Base-by-base conservation (phyloP, 2,113 vertebrate species). In the Leptobrachium ailaonicum region DNA sequence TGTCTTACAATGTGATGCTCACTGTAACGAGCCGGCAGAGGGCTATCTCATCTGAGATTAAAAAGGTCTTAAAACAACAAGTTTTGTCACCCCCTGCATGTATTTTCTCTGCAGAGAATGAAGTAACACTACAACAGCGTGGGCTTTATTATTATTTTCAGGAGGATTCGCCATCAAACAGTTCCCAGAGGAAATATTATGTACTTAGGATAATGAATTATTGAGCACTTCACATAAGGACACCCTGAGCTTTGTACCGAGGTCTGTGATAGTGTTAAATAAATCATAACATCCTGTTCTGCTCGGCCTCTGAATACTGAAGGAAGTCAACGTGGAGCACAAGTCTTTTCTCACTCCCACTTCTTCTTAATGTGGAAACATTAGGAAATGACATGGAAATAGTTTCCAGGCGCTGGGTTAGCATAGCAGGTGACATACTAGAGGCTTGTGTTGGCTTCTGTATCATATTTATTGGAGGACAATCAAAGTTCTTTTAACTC, bases 361-460 rank as follows among this genome's bases (percentile, higher is more conserved):
- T 91, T 95, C 95, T 97, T 96, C 94, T 88, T 88, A 86, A 87
- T 83, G 90, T 90, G 92, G 89, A 92, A 94, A 94, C 90, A 92
- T 88, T 92, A 94, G 95, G 95, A 96, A 96, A 94, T 90, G 88
- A 90, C 84, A 84, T 85, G 90, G 92, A 89, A 90, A 85, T 89
- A 83, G 85, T 93, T 94, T 96, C 94, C 95, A 94, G 95, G 95
- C 95, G 95, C 96, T 96, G 95, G 94, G 47, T 94, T 92, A 87
- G 93, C 93, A 93, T 92, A 92, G 95, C 95, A 96, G 93, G 94
- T 95, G 93, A 90, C 89, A 87, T 87, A 90, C 89, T 92, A 92
- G 92, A 90, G 90, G 92, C 90, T 94, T 93, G 89, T 92, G 89
- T 93, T 94, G 93, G 92, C 93, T 90, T 64, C 85, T 83, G 87